phyloP scores from a whole-genome alignment of 2,113 vertebrate species.

The Zeus faber region DNA sequence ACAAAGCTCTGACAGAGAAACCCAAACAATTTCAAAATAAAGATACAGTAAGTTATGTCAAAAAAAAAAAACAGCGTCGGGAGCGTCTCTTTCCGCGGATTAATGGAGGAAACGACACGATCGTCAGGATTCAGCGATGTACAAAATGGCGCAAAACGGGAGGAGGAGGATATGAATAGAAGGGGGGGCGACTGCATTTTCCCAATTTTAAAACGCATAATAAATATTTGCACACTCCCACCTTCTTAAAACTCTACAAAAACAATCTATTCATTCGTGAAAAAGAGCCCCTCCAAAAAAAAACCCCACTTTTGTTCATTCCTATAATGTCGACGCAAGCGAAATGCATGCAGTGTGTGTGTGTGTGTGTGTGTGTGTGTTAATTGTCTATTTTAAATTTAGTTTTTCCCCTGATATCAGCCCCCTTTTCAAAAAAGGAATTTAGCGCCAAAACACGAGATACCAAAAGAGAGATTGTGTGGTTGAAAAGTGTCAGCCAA shows the following conservation, averaged over 20 bases:
- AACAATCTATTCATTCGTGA: no score
- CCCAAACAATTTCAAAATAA: no score
- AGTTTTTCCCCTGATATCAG: neutral
- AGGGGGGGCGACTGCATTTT: conserved; percentile 77
- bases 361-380: no score
- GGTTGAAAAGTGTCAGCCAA: conserved; percentile 41
- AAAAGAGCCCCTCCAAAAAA: conserved; percentile 43
- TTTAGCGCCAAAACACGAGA: conserved; percentile 38
- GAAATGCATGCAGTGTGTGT: conserved; percentile 57
- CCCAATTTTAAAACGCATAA: conserved; percentile 82
- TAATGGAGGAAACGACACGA: conserved; percentile 75
- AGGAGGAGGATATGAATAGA: conserved; percentile 81
- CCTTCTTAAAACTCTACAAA: conserved; percentile 79
- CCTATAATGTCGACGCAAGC: conserved; percentile 44
- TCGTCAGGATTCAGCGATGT: conserved; percentile 72
- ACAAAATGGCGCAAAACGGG: conserved; percentile 75
- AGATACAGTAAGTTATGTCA: conserved; percentile 95
- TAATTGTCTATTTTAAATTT: conserved; percentile 18
- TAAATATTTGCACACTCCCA: conserved; percentile 96
- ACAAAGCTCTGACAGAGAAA: conserved; percentile 86
- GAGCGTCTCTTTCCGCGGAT: conserved; percentile 84
- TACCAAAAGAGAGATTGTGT: conserved; percentile 42
- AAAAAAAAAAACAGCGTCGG: conserved; percentile 83
- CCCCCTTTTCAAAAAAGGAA: conserved; percentile 14
- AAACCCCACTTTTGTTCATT: conserved; percentile 24